phyloP scores from a whole-genome alignment of 2,797 vertebrate genomes.

The Premnoplex brunnescens region DNA sequence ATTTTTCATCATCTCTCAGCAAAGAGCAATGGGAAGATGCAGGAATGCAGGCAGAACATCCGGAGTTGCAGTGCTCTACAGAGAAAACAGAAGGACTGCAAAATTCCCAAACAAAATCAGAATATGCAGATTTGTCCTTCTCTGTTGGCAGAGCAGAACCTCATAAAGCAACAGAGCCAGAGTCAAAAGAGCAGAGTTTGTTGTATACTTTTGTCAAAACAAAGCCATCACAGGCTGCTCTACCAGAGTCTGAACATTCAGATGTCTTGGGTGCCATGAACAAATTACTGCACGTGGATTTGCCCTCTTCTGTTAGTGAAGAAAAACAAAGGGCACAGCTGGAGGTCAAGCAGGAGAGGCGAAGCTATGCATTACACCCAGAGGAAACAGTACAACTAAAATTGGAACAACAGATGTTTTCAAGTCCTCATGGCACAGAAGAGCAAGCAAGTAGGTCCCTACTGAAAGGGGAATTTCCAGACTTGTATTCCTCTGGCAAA shows the following conservation, averaged over 20 bases:
- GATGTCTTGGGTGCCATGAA: accelerated
- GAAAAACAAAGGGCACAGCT: not conserved
- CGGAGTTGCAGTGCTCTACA: not conserved
- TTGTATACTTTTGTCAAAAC: not conserved
- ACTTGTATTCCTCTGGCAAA: not conserved
- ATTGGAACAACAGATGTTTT: not conserved
- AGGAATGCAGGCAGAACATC: not conserved
- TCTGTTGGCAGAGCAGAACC: not conserved
- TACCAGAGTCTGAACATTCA: not conserved
- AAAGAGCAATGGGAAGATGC: not conserved
- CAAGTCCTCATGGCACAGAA: not conserved
- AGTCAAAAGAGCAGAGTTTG: not conserved
- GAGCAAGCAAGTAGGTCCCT: not conserved
- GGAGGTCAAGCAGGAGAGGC: not conserved
- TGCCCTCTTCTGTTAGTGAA: not conserved
- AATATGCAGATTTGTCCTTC: not conserved
- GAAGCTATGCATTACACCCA: not conserved
- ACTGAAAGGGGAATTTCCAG: not conserved
- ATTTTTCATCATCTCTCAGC: not conserved
- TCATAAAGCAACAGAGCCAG: not conserved
- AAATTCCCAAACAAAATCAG: not conserved
- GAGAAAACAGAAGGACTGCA: not conserved
- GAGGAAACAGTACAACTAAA: not conserved
- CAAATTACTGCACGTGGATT: not conserved
- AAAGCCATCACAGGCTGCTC: not conserved